Conservation (phyloP, 2,113 vertebrate genomes). For the Larimichthys crocea region DNA sequence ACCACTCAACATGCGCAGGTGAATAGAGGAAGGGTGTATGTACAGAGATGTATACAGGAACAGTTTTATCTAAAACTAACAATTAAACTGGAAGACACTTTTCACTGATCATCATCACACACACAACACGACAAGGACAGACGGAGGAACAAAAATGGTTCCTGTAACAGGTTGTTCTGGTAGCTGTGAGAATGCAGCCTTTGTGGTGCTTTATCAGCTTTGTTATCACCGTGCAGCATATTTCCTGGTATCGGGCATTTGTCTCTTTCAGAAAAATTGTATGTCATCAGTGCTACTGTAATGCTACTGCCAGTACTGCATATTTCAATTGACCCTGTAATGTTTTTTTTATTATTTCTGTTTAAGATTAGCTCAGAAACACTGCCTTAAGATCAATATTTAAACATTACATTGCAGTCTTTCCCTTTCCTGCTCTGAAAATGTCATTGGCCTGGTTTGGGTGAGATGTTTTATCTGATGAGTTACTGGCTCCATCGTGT, state of each 20-base stretch:
- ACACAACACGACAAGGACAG: conserved; percentile 1
- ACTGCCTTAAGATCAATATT: neutral
- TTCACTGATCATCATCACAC: neutral
- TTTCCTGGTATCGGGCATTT: conserved; percentile 43
- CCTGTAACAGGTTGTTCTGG: conserved; percentile 18
- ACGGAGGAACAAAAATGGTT: conserved; percentile 28
- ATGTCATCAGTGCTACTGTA: neutral
- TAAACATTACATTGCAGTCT: neutral
- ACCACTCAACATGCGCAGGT: neutral
- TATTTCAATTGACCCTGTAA: neutral
- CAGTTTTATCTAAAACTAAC: neutral
- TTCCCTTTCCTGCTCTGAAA: neutral
- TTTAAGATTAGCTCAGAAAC: neutral
- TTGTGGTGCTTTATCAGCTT: conserved; percentile 49
- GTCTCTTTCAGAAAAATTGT: conserved; percentile 35
- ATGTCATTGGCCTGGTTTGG: too few species aligned
- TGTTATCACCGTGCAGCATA: conserved; percentile 24
- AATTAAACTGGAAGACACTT: neutral
- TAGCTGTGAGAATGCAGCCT: conserved; percentile 24
- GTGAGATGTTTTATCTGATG: neutral
- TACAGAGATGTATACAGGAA: neutral
- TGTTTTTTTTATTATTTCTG: neutral
- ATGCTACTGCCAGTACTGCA: too few species aligned
- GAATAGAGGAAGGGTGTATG: neutral
- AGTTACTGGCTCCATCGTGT: neutral